phyloP scores from a whole-genome alignment of 1,140 invertebrate genomes.

The Papilio aristodemus region DNA sequence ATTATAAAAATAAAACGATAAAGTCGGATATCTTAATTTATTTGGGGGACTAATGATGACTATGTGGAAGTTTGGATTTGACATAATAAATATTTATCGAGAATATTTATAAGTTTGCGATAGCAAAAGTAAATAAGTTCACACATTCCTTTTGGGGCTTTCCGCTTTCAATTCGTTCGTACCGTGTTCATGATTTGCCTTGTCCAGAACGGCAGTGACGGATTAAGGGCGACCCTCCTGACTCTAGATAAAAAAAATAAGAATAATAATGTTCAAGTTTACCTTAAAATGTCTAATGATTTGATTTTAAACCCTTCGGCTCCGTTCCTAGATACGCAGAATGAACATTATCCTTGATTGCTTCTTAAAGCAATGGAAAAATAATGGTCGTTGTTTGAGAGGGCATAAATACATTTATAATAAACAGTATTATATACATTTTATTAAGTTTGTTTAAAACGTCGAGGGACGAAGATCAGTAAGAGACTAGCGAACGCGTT shows the following conservation, averaged over 20 bases:
- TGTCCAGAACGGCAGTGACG: no score
- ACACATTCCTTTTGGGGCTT: no score
- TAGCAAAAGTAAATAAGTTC: no score
- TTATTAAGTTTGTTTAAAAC: conserved; percentile 21
- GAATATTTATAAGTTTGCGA: neutral
- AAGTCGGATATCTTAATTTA: conserved; percentile 12
- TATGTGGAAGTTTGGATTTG: neutral
- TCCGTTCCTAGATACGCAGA: no score
- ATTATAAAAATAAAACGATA: neutral
- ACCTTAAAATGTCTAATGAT: no score
- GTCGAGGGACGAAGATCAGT: conserved; percentile 9
- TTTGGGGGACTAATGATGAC: conserved; percentile 1
- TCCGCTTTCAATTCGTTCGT: no score
- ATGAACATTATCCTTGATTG: no score
- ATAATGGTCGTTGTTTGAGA: neutral
- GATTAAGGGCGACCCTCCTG: no score
- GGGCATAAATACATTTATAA: neutral
- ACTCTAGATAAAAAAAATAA: no score
- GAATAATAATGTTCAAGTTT: no score
- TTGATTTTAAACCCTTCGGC: no score
- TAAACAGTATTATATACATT: conserved; percentile 7
- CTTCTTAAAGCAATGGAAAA: neutral
- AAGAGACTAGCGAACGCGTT: neutral
- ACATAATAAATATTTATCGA: neutral
- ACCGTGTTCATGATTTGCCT: no score